These are phyloP conservation scores for Oncorhynchus tshawytscha DNA, from an alignment of 2,113 vertebrate genomes.

Conservation along the genomic window DNA sequence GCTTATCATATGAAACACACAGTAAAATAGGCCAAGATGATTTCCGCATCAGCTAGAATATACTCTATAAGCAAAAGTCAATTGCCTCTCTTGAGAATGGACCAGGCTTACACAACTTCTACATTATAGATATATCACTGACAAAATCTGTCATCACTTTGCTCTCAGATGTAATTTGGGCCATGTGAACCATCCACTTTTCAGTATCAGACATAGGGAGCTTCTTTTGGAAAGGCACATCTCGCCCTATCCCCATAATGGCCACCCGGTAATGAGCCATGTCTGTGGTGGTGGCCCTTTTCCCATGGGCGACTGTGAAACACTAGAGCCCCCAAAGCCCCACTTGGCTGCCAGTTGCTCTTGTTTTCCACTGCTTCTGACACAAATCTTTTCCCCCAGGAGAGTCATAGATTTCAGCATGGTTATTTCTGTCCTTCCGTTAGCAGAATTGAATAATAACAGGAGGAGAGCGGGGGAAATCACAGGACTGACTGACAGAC, in stretches of 20 bases:
- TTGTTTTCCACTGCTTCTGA: conserved; percentile 64
- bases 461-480: conserved; percentile 53
- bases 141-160: background rate
- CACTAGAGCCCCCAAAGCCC: conserved; percentile 41
- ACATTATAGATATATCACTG: too few species aligned
- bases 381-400: conserved; percentile 66
- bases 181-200: background rate
- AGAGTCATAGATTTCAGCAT: conserved; percentile 68
- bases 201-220: conserved; percentile 16
- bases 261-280: conserved; percentile 44
- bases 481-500: conserved; percentile 36
- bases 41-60: too few species aligned
- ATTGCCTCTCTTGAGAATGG: too few species aligned
- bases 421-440: conserved; percentile 73
- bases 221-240: conserved; percentile 26
- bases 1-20: too few species aligned
- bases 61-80: too few species aligned
- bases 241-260: conserved; percentile 16
- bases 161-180: background rate
- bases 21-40: too few species aligned
- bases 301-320: conserved; percentile 54
- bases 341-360: conserved; percentile 45
- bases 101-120: too few species aligned
- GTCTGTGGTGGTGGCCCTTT: conserved; percentile 41
- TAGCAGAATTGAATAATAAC: conserved; percentile 73